Evolutionary conservation across 1,140 invertebrate genomes (phyloP).

Genomic region (Drosophila saltans): DNA sequence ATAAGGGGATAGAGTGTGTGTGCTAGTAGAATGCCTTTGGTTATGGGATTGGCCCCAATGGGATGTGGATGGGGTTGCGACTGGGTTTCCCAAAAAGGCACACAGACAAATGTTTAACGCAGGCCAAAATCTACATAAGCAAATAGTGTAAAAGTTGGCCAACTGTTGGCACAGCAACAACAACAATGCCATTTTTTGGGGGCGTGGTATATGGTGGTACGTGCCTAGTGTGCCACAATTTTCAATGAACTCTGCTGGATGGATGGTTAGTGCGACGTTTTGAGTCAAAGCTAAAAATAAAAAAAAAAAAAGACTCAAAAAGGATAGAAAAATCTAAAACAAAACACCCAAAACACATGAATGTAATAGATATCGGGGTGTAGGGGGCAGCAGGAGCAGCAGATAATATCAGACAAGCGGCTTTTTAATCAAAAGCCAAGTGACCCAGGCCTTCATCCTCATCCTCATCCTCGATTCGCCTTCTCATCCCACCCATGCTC

Average conservation of each 20-base stretch:
- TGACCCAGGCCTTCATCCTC: constrained; percentile 7
- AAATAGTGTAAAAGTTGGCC: constrained; percentile 64
- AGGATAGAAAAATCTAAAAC: constrained; percentile 2
- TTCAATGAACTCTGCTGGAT: constrained; percentile 53
- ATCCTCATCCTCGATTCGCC: neutral
- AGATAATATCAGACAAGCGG: constrained; percentile 45
- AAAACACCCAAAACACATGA: constrained; percentile 4
- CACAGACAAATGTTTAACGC: constrained; percentile 51
- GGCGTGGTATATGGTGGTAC: constrained; percentile 36
- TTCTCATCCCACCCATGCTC: neutral
- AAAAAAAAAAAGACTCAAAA: neutral
- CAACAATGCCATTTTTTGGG: neutral
- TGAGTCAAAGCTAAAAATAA: neutral
- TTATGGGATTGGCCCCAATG: neutral
- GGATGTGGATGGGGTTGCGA: neutral
- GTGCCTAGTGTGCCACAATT: constrained; percentile 53
- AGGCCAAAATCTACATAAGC: constrained; percentile 56
- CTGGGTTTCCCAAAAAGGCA: neutral
- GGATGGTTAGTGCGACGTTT: constrained; percentile 1
- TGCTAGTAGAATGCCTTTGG: no score
- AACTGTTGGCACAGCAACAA: constrained; percentile 22
- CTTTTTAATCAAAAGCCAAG: constrained; percentile 55
- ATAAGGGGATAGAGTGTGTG: no score
- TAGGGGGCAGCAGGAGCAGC: constrained; percentile 10
- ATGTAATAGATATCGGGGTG: neutral